Evolutionary conservation across 92 coral and sea anemone species (phyloP), one percentile per base, ranked within the genome.

Genomic region (Scolanthus callimorphus): DNA sequence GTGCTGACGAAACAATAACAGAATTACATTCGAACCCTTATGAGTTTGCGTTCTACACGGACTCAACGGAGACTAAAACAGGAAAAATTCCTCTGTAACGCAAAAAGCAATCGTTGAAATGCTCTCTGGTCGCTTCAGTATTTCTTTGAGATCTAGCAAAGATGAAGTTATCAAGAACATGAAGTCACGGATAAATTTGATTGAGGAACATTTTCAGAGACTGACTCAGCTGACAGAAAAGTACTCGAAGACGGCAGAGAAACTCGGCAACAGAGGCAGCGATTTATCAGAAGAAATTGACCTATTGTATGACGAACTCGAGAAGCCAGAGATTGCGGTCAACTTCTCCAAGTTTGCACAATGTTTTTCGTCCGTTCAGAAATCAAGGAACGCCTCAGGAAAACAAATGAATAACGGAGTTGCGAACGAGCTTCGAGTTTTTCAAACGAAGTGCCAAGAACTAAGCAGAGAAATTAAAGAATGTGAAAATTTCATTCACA

Each of bases 391-490:
- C n/a, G 51, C 59, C 38, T 46, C 73, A 31, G 80, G 80, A 2
- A 57, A 38, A 31, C 60, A 63, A 21, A 28, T 71, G 28, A 50
- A 53, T 41, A 59, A 60, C 25, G 19, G 49, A 17, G 65, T 79
- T 25, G 57, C 77, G 11, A 59, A 57, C 3, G 90, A 83, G 27
- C 49, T 87, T 27, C 60, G 69, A 12, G 64, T 81, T 11, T 78
- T 73, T 34, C 72, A 83, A 45, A 73, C 71, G 29, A 80, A 85
- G 24, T 78, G 96, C 60, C 55, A 54, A 27, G 86, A 78, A 64
- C 52, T 85, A 47, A 83, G 47, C 58, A 73, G 82, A 31, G 77
- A 60, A 13, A 72, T 87, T 17, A 61, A 47, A 26, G 66, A 41
- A 15, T 83, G 85, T 49, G 82, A 59, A 26, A 59, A 72, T 25